Evolutionary conservation across 1,140 invertebrate genomes (phyloP), one percentile per base, ranked within the genome.

Genomic region (Macrotrachela quadricornifera): DNA sequence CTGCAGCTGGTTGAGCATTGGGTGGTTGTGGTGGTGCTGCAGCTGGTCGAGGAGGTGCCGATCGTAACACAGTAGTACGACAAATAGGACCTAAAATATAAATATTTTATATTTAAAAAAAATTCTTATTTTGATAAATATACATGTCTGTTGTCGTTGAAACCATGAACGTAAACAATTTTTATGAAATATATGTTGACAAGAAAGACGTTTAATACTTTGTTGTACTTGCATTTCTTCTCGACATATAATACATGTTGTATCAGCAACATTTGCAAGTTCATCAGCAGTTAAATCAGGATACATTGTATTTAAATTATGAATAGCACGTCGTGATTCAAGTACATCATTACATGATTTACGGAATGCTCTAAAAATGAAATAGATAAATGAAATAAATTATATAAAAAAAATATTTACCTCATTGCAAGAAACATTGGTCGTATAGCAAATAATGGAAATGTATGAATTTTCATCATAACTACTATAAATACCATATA

Each of bases 101-200:
- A 30, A n/a, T n/a, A n/a, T n/a, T 30, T 30, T 2, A 30, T 30
- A 30, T 4, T 30, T 30, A 8, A 30, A 8, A 30, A 30, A 30
- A 30, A 30, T 8, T 30, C 21, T 2, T 30, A 4, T 2, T 4
- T 30, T 4, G 2, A 4, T 30, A 2, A 4, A 30, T 8, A 4
- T 30, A 71, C 94, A 99, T 1, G 92, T 99, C 73, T 99, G 94
- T 69, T 99, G 94, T 12, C 92, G 77, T 73, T 97, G 94, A 71
- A 99, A 99, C 92, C 92, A 99, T 6, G 88, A 88, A 10, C 92
- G 78, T n/a, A 99, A 73, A 70, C 94, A 99, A 37, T 83, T 82
- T 18, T 88, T 85, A 69, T 99, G 94, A 73, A 99, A 99, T 62
- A 99, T 96, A 67, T 99, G 94, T 71, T 92, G 91, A 72, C 94